A percentile compares a stretch with the other conserved stretches of the same genome.
Conservation (phyloP, 2,888 invertebrate genomes). For the Epinotia demarniana region DNA sequence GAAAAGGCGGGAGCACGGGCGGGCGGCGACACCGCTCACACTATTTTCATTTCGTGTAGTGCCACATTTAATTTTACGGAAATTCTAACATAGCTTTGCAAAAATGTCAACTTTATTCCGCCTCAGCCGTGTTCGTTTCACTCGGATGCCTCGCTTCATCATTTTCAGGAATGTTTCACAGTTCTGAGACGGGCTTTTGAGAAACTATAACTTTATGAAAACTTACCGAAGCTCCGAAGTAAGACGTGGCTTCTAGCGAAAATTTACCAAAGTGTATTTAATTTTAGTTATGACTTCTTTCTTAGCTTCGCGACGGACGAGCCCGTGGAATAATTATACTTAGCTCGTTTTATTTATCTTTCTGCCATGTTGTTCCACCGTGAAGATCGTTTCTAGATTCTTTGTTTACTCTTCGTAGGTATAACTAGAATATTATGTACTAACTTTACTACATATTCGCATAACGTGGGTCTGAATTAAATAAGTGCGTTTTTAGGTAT, state of each 20-base stretch:
- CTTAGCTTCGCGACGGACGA: conserved; percentile 51
- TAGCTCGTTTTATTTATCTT: conserved; percentile 39
- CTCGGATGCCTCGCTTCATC: conserved; percentile 79
- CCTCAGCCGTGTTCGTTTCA: conserved; percentile 80
- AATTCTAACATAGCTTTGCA: conserved; percentile 84
- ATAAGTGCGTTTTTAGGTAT: not conserved
- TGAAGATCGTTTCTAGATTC: conserved; percentile 3
- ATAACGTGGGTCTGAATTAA: not conserved
- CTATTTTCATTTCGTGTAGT: conserved; percentile 82
- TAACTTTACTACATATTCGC: not conserved
- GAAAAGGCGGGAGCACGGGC: conserved; percentile 46
- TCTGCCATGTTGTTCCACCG: conserved; percentile 6
- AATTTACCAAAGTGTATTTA: conserved; percentile 83
- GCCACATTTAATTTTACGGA: conserved; percentile 85
- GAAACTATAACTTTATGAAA: conserved; percentile 83
- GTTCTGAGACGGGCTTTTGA: conserved; percentile 81
- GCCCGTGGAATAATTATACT: conserved; percentile 30
- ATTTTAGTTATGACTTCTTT: conserved; percentile 81
- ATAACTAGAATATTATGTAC: not conserved
- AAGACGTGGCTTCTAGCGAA: conserved; percentile 80
- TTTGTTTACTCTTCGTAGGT: conserved; percentile 1
- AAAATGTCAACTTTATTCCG: conserved; percentile 85
- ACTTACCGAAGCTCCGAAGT: conserved; percentile 77
- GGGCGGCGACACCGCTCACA: conserved; percentile 60
- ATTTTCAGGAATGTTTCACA: conserved; percentile 81